phyloP scores from a whole-genome alignment of 2,113 vertebrate species.

The Sialia sialis region DNA sequence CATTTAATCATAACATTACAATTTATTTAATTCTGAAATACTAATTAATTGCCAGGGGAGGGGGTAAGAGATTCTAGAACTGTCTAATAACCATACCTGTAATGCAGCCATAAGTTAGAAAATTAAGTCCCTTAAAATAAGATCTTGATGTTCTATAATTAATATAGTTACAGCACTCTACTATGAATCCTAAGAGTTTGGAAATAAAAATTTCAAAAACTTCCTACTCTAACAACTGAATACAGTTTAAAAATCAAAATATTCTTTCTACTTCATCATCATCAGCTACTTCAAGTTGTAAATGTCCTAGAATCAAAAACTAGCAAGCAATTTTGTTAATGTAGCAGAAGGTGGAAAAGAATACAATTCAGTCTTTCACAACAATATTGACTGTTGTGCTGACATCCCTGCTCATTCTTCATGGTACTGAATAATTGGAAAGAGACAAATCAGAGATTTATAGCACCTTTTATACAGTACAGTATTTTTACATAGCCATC shows the following conservation, averaged over 20 bases:
- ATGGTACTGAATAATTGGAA: not conserved
- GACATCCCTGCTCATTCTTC: not conserved
- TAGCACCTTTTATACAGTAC: not conserved
- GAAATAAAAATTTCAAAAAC: not conserved
- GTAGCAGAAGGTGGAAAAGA: not conserved
- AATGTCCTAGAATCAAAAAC: not conserved
- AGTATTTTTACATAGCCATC: not conserved
- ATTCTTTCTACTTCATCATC: not conserved
- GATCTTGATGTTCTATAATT: not conserved
- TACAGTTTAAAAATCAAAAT: not conserved
- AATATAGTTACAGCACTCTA: not conserved
- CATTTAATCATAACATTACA: not conserved
- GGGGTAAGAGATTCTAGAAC: not conserved
- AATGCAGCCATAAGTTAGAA: not conserved
- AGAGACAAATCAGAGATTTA: not conserved
- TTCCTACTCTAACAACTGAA: not conserved
- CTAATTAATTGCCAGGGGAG: not conserved
- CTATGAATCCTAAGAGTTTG: not conserved
- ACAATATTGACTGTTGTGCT: not conserved
- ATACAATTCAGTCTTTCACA: not conserved
- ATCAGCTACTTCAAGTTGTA: not conserved
- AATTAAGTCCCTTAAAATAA: not conserved
- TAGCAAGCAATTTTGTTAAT: not conserved
- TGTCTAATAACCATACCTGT: not conserved
- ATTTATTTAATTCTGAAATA: not conserved